phyloP scores from a whole-genome alignment of 2,113 vertebrate genomes.

The Progne subis region DNA sequence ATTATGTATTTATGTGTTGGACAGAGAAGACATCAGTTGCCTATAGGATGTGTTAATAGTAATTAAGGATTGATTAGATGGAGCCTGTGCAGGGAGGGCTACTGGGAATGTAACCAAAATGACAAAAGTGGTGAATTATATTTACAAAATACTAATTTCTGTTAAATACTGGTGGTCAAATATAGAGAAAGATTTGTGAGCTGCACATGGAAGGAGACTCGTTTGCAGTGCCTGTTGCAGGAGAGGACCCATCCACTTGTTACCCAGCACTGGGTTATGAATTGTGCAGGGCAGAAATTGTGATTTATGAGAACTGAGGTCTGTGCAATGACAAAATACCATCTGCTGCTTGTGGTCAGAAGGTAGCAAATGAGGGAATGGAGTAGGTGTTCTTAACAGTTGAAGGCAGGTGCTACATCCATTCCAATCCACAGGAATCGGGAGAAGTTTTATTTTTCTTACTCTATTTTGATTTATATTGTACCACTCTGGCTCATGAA shows the following conservation, averaged over 20 bases:
- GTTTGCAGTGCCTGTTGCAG: background rate
- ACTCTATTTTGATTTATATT: constrained; percentile 1
- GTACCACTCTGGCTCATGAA: background rate
- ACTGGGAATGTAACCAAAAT: constrained; percentile 16
- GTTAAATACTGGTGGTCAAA: constrained; percentile 39
- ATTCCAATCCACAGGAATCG: background rate
- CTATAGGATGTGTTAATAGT: constrained; percentile 50
- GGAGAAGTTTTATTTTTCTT: background rate
- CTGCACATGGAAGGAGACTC: background rate
- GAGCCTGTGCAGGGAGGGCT: constrained; percentile 35
- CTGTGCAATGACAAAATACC: background rate
- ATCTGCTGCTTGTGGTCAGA: constrained; percentile 17
- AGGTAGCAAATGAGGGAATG: background rate
- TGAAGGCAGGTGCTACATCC: background rate
- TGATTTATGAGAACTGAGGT: background rate
- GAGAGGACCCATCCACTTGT: background rate
- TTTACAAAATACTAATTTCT: constrained; percentile 41
- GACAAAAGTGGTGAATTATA: constrained; percentile 17
- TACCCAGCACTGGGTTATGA: background rate
- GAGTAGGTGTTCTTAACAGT: background rate
- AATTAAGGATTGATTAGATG: constrained; percentile 64
- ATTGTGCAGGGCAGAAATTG: background rate
- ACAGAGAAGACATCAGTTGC: constrained; percentile 35
- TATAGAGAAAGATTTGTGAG: background rate
- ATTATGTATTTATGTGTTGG: constrained; percentile 53